These are phyloP conservation scores for Oreocharis arfaki DNA, from an alignment of 2,113 vertebrate genomes.

Conservation along the genomic window DNA sequence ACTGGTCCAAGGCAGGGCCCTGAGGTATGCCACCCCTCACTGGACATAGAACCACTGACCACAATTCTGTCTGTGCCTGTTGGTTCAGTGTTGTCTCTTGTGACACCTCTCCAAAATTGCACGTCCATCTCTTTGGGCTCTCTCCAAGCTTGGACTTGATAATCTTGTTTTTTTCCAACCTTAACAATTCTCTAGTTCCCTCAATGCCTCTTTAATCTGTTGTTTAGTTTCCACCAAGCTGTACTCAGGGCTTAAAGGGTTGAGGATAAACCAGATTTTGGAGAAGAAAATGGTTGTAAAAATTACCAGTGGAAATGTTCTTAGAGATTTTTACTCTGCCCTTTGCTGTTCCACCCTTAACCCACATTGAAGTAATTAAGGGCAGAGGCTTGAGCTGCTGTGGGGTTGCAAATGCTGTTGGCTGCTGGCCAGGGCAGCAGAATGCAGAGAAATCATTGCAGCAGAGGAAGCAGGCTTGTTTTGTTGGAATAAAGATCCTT, in stretches of 20 bases:
- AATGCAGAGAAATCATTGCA: neutral
- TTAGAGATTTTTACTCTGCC: neutral
- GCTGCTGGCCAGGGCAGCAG: neutral
- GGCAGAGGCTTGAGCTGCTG: neutral
- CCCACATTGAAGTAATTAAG: neutral
- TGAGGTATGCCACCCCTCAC: neutral
- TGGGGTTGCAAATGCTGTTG: neutral
- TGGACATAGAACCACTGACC: neutral
- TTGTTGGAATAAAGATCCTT: neutral
- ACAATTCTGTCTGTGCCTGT: neutral
- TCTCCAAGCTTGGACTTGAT: neutral
- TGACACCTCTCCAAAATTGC: neutral
- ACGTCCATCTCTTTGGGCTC: neutral
- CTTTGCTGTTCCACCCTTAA: neutral
- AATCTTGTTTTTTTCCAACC: neutral
- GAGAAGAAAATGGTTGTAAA: neutral
- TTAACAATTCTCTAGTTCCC: neutral
- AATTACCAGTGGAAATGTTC: neutral
- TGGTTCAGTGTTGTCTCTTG: neutral
- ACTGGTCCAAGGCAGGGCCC: neutral
- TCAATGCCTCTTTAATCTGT: neutral
- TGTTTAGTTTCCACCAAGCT: neutral
- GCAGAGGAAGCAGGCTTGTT: neutral
- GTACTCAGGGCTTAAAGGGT: neutral
- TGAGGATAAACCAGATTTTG: neutral